phyloP scores from a whole-genome alignment of 2,888 invertebrate species.

The Pteria penguin region DNA sequence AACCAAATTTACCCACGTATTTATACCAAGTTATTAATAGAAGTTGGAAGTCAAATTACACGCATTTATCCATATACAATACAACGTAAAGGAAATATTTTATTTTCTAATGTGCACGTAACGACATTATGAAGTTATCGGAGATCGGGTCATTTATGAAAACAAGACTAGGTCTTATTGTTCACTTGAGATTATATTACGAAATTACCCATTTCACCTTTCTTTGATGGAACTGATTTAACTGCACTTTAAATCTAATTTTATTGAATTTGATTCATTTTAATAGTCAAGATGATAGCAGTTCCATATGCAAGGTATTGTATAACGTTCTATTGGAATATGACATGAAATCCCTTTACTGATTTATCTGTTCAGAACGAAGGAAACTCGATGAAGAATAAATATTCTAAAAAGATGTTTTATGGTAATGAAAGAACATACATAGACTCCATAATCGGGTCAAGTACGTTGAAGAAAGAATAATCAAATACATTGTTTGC shows the following conservation, averaged over 20 bases:
- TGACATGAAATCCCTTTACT: too few relatives aligned
- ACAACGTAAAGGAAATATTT: background rate
- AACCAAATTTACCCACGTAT: background rate
- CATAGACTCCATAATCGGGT: too few relatives aligned
- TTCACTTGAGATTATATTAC: background rate
- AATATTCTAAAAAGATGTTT: too few relatives aligned
- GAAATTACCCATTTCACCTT: slow-evolving; percentile 4
- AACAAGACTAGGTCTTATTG: background rate
- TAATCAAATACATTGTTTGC: too few relatives aligned
- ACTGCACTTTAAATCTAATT: background rate
- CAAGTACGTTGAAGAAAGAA: too few relatives aligned
- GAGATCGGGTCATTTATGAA: background rate
- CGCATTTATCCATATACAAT: background rate
- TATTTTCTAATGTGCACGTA: background rate
- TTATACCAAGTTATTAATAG: slow-evolving; percentile 6
- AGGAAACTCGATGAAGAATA: too few relatives aligned
- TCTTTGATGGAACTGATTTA: background rate
- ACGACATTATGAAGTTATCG: background rate
- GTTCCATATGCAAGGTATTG: too few relatives aligned
- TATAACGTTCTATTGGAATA: too few relatives aligned
- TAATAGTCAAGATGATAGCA: background rate
- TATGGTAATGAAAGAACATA: too few relatives aligned
- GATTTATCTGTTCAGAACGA: too few relatives aligned
- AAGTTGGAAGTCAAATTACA: slow-evolving; percentile 1
- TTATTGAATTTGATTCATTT: background rate